Conservation (phyloP, 2,113 vertebrate genomes). For the Chloropsis hardwickii region DNA sequence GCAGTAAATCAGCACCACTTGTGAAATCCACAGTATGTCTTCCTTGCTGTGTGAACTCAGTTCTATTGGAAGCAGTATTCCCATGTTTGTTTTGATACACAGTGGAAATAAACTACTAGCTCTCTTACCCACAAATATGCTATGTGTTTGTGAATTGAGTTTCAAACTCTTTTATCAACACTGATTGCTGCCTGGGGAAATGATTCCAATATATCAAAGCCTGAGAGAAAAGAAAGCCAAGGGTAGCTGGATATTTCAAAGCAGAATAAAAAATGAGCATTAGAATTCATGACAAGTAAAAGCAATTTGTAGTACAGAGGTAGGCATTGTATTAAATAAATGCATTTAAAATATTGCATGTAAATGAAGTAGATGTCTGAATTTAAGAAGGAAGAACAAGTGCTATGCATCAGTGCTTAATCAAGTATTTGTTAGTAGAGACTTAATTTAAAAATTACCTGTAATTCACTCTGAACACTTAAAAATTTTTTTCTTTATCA, state of each 20-base stretch:
- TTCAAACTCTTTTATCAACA: conserved; percentile 49
- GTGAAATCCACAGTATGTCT: background rate
- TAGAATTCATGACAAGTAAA: conserved; percentile 55
- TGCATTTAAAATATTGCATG: conserved; percentile 25
- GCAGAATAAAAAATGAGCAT: conserved; percentile 37
- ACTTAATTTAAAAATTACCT: background rate
- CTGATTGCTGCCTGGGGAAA: conserved; percentile 60
- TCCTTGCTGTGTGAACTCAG: background rate
- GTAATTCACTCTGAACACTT: background rate
- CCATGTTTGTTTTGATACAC: background rate
- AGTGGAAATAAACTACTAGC: conserved; percentile 1
- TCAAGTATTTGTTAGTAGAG: background rate
- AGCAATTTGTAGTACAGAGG: conserved; percentile 42
- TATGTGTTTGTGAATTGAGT: conserved; percentile 48
- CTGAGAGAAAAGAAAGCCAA: conserved; percentile 29
- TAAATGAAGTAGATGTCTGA: conserved; percentile 37
- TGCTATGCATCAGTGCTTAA: background rate
- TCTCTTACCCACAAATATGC: conserved; percentile 1
- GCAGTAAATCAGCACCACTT: background rate
- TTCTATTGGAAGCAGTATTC: background rate
- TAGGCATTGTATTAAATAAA: conserved; percentile 11
- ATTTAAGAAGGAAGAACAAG: background rate
- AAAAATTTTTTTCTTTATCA: background rate
- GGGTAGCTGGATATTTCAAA: conserved; percentile 40
- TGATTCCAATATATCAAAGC: conserved; percentile 58